Evolutionary conservation across 2,888 invertebrate genomes (phyloP).

Genomic region (Dendrolimus pini): DNA sequence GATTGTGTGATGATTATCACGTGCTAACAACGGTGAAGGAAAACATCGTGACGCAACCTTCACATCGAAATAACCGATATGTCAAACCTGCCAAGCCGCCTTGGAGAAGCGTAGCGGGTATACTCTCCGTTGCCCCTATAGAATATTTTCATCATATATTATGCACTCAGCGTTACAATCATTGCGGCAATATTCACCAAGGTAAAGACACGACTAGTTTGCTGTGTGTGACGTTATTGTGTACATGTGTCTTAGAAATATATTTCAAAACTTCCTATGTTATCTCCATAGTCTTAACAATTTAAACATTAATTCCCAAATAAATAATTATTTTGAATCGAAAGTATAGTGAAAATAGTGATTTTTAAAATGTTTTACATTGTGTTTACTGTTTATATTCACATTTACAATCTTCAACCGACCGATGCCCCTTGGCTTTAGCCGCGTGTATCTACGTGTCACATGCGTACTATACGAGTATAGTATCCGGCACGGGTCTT

Average conservation of each 20-base stretch:
- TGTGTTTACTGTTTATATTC: too few relatives aligned
- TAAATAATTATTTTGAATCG: background rate
- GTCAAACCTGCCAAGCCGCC: too few relatives aligned
- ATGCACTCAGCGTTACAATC: conserved; percentile 16
- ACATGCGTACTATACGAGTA: too few relatives aligned
- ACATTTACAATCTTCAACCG: too few relatives aligned
- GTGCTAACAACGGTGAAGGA: too few relatives aligned
- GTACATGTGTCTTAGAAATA: conserved; percentile 20
- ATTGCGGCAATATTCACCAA: conserved; percentile 12
- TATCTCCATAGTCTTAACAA: conserved; percentile 4
- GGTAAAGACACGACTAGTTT: conserved; percentile 22
- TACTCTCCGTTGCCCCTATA: background rate
- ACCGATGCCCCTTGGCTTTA: too few relatives aligned
- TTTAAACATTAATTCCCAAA: conserved; percentile 2
- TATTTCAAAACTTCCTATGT: conserved; percentile 10
- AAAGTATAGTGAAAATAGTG: background rate
- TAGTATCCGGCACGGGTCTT: too few relatives aligned
- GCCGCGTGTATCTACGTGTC: too few relatives aligned
- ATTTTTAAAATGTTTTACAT: background rate
- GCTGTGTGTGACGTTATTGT: conserved; percentile 32
- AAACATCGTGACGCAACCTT: too few relatives aligned
- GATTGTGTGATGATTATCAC: too few relatives aligned
- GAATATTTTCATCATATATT: background rate
- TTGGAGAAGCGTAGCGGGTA: too few relatives aligned
- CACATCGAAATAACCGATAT: too few relatives aligned